Conservation (phyloP, 2,888 invertebrate genomes). For the Ophonus ardosiacus region DNA sequence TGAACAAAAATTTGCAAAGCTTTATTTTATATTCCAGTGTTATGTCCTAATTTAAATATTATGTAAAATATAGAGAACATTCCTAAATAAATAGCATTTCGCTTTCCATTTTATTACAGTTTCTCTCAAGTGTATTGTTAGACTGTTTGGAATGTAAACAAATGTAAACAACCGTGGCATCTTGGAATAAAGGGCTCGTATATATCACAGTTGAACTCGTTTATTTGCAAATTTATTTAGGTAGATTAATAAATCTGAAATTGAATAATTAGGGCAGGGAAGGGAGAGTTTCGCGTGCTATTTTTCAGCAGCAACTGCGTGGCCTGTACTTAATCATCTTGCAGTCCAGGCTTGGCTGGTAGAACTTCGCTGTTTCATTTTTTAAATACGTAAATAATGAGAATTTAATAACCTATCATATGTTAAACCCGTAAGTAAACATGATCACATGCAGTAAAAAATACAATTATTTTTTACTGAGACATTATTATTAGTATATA, state of each 20-base stretch:
- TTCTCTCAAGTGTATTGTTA: background rate
- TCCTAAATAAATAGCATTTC: background rate
- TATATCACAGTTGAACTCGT: constrained; percentile 28
- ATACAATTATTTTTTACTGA: background rate
- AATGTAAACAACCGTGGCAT: constrained; percentile 5
- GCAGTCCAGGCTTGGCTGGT: constrained; percentile 4
- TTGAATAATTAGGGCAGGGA: constrained; percentile 39
- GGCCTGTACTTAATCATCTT: constrained; percentile 19
- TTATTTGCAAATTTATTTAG: constrained; percentile 36
- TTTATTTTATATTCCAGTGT: background rate
- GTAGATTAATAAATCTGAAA: constrained; percentile 42
- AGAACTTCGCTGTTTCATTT: constrained; percentile 49
- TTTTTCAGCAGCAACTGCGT: constrained; percentile 36
- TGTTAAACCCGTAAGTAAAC: background rate
- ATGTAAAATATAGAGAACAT: background rate
- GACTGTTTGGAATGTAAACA: background rate
- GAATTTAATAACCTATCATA: constrained; percentile 40
- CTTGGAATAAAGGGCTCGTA: constrained; percentile 25
- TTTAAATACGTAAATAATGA: constrained; percentile 38
- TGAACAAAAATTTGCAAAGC: too few species aligned
- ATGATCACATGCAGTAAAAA: background rate
- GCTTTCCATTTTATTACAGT: background rate
- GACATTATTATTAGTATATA: too few species aligned
- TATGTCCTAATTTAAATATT: background rate
- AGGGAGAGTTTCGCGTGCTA: constrained; percentile 24